Evolutionary conservation across 2,797 vertebrate genomes (phyloP).

Genomic region (Natrix natrix): DNA sequence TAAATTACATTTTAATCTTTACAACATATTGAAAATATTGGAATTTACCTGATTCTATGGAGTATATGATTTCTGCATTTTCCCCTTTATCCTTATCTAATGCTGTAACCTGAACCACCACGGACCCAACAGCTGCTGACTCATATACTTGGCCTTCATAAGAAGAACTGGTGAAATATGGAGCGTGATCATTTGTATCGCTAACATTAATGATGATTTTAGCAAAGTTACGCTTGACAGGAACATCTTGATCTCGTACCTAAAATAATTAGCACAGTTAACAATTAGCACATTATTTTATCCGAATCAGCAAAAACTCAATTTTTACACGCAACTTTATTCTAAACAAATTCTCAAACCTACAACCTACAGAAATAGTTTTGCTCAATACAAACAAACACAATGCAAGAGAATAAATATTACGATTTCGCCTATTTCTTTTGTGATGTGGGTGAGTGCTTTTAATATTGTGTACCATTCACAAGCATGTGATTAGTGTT

Average conservation of each 20-base stretch:
- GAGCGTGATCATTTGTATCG: constrained; percentile 93
- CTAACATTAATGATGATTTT: constrained; percentile 87
- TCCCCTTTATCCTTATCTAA: constrained; percentile 94
- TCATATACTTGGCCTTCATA: constrained; percentile 88
- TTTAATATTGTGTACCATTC: background rate
- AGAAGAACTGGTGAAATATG: constrained; percentile 89
- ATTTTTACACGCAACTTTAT: background rate
- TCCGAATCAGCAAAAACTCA: background rate
- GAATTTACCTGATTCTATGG: constrained; percentile 90
- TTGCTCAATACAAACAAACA: background rate
- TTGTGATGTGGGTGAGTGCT: background rate
- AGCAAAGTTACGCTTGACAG: constrained; percentile 93
- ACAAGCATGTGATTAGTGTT: background rate
- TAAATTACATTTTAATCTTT: background rate
- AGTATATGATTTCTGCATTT: constrained; percentile 91
- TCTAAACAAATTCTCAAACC: background rate
- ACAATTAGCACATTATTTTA: background rate
- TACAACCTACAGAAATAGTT: background rate
- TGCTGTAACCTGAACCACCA: constrained; percentile 89
- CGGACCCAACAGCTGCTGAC: constrained; percentile 87
- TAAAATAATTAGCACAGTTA: constrained; percentile 60
- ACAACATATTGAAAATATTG: background rate
- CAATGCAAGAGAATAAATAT: background rate
- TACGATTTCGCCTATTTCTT: background rate
- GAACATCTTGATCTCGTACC: constrained; percentile 98